Evolutionary conservation across 2,797 vertebrate genomes (phyloP), one percentile per base, ranked within the genome.

Genomic region (Sebastes vulpes): DNA sequence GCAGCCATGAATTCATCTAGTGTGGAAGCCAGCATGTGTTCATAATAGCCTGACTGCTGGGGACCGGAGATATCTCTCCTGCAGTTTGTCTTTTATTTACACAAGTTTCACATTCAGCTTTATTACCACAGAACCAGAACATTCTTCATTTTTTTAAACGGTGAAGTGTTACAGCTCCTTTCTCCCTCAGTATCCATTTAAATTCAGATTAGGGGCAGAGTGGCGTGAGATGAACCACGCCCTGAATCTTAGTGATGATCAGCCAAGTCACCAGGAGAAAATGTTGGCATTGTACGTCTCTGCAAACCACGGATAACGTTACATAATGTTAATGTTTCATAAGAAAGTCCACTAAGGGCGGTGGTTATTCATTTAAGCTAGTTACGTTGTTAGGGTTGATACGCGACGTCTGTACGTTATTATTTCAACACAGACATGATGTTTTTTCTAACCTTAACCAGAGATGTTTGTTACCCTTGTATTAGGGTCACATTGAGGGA

Each of bases 1-100:
- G 75, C 74, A 84, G 72, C 60, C 20, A 46, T 20, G 76, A 65
- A 69, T 75, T 81, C 35, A 75, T 77, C 50, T n/a, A 21, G 42
- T 18, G 66, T 64, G 71, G 64, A 75, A 78, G 68, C 65, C 78
- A 67, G 66, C 11, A 1, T 69, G 74, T 16, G 10, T 63, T 77
- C 38, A 66, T 78, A 79, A 81, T 60, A 79, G 68, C 48, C 79
- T 76, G 54, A 78, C 74, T 81, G 72, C 71, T 81, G 67, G 67
- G 29, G 29, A 65, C 52, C 25, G 32, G 50, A 70, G 64, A 83
- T 67, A 77, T 60, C 25, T 63, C 21, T 46, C 1, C 65, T 54
- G 77, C 64, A 64, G 28, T 64, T 59, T 70, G 35, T 83, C 20
- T 72, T 65, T 61, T 65, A 25, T 66, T 63, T 11, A 28, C 23